Conservation (phyloP, 1,140 invertebrate genomes). For the Patella vulgata region DNA sequence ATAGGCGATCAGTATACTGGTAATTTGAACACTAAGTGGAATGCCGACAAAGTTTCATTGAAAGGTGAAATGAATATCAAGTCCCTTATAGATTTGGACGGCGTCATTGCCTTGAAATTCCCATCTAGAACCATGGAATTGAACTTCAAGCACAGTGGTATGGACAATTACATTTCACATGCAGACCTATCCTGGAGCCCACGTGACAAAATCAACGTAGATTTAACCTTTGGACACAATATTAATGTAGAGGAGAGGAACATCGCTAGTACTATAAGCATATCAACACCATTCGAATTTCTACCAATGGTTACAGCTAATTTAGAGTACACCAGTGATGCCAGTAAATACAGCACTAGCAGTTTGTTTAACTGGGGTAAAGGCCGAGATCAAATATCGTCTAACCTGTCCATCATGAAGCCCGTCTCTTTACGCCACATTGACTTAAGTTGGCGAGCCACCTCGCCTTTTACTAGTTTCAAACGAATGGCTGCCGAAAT, state of each 20-base stretch:
- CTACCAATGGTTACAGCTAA: constrained; percentile 19
- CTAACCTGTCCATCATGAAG: constrained; percentile 15
- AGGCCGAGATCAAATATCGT: constrained; percentile 11
- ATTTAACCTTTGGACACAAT: constrained; percentile 22
- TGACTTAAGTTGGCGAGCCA: constrained; percentile 3
- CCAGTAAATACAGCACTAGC: constrained; percentile 4
- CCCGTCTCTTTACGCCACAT: constrained; percentile 19
- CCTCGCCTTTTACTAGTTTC: constrained; percentile 11
- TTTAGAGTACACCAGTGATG: constrained; percentile 12
- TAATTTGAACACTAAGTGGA: constrained; percentile 42
- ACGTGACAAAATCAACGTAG: constrained; percentile 33
- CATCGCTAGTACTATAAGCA: constrained; percentile 17
- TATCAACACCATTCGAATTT: constrained; percentile 49
- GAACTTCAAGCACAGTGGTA: constrained; percentile 22
- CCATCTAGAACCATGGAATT: constrained; percentile 24
- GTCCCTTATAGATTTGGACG: constrained; percentile 17
- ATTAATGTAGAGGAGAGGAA: no score
- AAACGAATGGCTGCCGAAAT: background rate
- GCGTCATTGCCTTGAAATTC: constrained; percentile 11
- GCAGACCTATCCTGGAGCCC: constrained; percentile 40
- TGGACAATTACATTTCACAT: constrained; percentile 17
- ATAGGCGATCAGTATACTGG: constrained; percentile 21
- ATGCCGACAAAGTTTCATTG: constrained; percentile 32
- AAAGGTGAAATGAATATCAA: constrained; percentile 19
- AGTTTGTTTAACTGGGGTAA: constrained; percentile 9